Evolutionary conservation across 2,888 invertebrate species (phyloP), one percentile per base, ranked within the genome.

Genomic region (Drosophila algonquin): DNA sequence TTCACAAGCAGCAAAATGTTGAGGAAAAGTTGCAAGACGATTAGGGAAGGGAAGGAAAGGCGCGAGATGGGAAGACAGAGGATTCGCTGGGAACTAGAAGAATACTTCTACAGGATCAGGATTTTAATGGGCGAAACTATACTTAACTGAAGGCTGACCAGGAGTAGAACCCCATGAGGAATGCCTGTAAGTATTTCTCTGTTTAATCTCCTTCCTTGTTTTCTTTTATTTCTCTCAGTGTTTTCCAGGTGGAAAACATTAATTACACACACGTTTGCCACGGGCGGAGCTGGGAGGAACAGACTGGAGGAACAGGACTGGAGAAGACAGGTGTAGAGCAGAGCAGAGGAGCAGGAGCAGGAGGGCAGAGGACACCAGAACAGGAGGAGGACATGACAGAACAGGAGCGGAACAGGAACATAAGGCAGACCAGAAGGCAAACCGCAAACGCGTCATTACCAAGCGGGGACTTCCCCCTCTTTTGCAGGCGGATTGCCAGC

Each of bases 181-280:
- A 27, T 27, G 27, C 8, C 30, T 8, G 1, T 30, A 0, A 8
- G 7, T 8, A 30, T 30, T 30, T 8, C 8, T 8, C 30, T 30
- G 30, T 30, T 30, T 2, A 30, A 27, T 27, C 27, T 7, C 8
- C 30, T 30, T 7, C 30, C 1, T 8, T 30, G 1, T 1, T 8
- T 2, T 30, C 30, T 30, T 30, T 30, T 8, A 30, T 30, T 57
- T 47, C 32, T 63, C 14, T 9, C 58, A 47, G 71, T 70, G 72
- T 30, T 58, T 60, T 54, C 63, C 52, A 75, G 59, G 76, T 55
- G 50, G 61, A 47, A 71, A 72, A 73, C 86, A 83, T 86, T 83
- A 83, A 83, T 83, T 86, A 83, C 83, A 83, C 63, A 74, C 82
- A 73, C 69, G 59, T 62, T 64, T 62, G 35, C 57, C 44, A 53